phyloP scores from a whole-genome alignment of 2,888 invertebrate species.

The Chrysopilus asiliformis region DNA sequence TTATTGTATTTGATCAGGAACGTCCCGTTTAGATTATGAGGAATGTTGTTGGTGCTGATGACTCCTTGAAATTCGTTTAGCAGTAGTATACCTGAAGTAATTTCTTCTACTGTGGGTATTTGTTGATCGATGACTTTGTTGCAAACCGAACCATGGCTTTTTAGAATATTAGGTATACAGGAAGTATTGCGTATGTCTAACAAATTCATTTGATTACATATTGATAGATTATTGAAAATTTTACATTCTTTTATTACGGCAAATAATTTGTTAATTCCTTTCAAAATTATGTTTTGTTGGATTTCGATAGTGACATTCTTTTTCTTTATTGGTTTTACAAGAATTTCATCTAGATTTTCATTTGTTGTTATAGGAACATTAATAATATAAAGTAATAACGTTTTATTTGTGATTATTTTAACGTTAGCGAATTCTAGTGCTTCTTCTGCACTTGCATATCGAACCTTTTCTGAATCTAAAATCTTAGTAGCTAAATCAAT shows the following conservation, averaged over 20 bases:
- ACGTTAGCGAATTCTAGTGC: too few species aligned
- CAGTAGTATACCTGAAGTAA: too few species aligned
- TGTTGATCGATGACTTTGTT: not conserved
- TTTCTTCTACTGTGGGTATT: too few species aligned
- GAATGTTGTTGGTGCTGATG: too few species aligned
- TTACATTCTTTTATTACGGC: not conserved
- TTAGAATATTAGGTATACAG: not conserved
- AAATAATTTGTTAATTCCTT: not conserved
- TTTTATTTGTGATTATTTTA: not conserved
- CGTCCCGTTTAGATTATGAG: too few species aligned
- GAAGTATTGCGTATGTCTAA: not conserved
- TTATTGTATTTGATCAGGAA: too few species aligned
- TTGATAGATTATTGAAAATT: not conserved
- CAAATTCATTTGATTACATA: not conserved
- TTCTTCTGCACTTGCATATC: not conserved
- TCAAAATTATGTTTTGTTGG: not conserved
- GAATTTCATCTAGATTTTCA: not conserved
- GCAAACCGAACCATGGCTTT: too few species aligned
- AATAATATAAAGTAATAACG: not conserved
- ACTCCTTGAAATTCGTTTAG: too few species aligned
- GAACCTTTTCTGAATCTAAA: not conserved
- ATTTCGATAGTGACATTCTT: not conserved
- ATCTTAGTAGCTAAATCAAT: not conserved
- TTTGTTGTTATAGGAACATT: not conserved
- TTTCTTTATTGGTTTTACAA: not conserved